phyloP scores from a whole-genome alignment of 1,140 invertebrate genomes.

The Macrobrachium nipponense region DNA sequence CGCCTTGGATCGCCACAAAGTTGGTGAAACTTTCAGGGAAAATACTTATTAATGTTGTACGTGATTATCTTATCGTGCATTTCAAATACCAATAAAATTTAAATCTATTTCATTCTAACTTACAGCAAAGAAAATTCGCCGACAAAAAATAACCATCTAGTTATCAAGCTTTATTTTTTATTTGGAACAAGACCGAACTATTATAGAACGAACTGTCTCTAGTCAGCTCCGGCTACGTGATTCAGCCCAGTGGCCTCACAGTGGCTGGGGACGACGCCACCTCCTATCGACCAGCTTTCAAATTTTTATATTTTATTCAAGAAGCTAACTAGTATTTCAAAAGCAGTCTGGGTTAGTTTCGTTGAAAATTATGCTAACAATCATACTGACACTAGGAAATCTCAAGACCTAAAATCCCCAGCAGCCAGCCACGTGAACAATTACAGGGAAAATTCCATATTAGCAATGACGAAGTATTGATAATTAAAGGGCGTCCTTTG shows the following conservation, averaged over 20 bases:
- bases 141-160: background rate
- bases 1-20: constrained; percentile 6
- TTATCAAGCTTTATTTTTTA: background rate
- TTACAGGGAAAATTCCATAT: constrained; percentile 55
- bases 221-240: constrained; percentile 63
- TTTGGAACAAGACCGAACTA: constrained; percentile 22
- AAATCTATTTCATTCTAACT: no score
- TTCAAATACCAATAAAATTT: no score
- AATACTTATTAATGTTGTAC: background rate
- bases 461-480: constrained; percentile 47
- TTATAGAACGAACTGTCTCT: constrained; percentile 46
- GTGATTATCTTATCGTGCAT: no score
- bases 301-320: constrained; percentile 64
- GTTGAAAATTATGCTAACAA: constrained; percentile 6
- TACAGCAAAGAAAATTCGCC: no score
- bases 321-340: constrained; percentile 54
- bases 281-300: constrained; percentile 65
- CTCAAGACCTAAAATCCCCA: background rate
- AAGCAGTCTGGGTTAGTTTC: constrained; percentile 19
- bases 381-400: background rate
- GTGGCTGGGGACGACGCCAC: constrained; percentile 63
- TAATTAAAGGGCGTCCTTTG: constrained; percentile 34
- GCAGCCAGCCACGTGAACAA: background rate
- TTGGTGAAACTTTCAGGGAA: constrained; percentile 31
- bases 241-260: constrained; percentile 61